Percentiles rank a stretch among this genome's conserved stretches.
These are phyloP conservation scores for Cephus nigrinus DNA, from an alignment of 2,888 invertebrate genomes.

Conservation along the genomic window DNA sequence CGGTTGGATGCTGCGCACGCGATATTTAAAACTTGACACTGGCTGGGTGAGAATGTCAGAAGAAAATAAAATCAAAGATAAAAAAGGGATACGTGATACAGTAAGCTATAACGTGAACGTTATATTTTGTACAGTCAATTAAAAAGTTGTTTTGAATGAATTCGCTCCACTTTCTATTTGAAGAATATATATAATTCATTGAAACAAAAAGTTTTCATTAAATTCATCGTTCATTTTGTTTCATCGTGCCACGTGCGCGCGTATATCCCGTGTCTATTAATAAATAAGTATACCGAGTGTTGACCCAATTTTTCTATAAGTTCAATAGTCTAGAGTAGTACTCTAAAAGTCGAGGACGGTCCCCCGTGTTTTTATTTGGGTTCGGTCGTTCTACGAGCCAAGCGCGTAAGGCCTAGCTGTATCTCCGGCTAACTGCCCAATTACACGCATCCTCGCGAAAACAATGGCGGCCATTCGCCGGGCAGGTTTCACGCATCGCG, in stretches of 20 bases:
- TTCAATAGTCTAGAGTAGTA: neutral
- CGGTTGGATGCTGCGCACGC: neutral
- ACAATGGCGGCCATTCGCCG: slow-evolving; percentile 49
- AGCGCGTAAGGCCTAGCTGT: neutral
- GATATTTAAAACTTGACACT: neutral
- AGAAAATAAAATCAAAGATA: neutral
- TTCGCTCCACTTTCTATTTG: neutral
- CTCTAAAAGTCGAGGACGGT: neutral
- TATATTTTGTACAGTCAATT: neutral
- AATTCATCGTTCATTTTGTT: neutral
- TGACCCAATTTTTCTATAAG: neutral
- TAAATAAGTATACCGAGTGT: neutral
- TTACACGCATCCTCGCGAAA: slow-evolving; percentile 37
- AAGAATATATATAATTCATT: neutral
- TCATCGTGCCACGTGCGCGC: neutral
- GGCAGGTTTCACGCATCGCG: slow-evolving; percentile 56
- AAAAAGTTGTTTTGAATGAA: neutral
- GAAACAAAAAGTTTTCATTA: neutral
- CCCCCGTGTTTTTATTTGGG: neutral
- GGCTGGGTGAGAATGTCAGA: neutral
- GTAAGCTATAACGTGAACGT: neutral
- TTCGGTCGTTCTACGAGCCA: neutral
- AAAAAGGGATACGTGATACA: neutral
- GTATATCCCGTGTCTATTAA: too few species aligned
- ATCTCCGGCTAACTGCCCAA: neutral